Evolutionary conservation across 2,797 vertebrate genomes (phyloP).

Genomic region (Columba guinea): DNA sequence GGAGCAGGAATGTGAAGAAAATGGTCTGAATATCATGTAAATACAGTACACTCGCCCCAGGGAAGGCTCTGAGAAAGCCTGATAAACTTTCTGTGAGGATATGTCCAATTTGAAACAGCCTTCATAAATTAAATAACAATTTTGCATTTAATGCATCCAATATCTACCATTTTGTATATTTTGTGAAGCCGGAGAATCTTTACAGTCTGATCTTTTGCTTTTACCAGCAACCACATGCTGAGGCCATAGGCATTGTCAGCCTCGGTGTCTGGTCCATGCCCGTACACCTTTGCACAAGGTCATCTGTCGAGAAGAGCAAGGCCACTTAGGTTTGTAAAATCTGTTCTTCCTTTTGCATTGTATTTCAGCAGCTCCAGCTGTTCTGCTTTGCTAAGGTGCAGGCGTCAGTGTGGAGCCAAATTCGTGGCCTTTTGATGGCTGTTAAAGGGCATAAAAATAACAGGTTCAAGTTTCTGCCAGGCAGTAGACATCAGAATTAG

Average conservation of each 20-base stretch:
- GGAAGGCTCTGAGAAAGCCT: neutral
- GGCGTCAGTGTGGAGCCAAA: neutral
- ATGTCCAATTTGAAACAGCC: neutral
- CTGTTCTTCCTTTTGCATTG: neutral
- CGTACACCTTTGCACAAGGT: neutral
- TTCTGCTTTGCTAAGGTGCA: neutral
- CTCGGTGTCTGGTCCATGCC: neutral
- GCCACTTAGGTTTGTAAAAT: neutral
- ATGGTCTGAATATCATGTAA: neutral
- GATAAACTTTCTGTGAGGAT: neutral
- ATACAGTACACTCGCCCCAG: neutral
- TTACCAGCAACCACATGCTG: neutral
- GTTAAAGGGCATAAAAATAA: neutral
- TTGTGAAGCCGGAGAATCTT: neutral
- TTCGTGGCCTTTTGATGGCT: neutral
- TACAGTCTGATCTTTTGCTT: neutral
- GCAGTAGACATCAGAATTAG: neutral
- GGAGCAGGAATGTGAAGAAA: neutral
- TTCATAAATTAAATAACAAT: neutral
- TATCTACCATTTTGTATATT: neutral
- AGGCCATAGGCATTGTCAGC: neutral
- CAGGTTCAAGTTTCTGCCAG: neutral
- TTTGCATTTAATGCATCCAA: neutral
- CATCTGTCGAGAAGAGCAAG: neutral
- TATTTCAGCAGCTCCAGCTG: neutral